Evolutionary conservation across 1,140 invertebrate species (phyloP).

Genomic region (Drosophila pseudoananassae): DNA sequence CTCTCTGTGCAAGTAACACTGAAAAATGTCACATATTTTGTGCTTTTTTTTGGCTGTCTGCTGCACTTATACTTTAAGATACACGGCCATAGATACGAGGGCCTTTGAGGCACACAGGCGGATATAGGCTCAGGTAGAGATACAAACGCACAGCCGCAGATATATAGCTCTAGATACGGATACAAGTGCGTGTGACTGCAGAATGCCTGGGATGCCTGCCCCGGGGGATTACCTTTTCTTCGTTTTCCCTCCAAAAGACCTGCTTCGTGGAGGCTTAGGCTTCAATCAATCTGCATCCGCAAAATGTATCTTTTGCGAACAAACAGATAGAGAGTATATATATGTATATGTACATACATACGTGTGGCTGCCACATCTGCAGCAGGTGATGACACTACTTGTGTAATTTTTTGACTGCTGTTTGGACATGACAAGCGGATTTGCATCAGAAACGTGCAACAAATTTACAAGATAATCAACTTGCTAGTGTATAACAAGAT

Average conservation of each 20-base stretch:
- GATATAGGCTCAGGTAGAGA: slow-evolving; percentile 5
- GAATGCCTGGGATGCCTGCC: slow-evolving; percentile 4
- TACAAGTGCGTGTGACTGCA: background rate
- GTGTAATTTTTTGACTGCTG: slow-evolving; percentile 41
- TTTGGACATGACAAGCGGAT: slow-evolving; percentile 57
- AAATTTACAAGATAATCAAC: slow-evolving; percentile 70
- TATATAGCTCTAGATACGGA: slow-evolving; percentile 5
- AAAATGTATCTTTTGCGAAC: slow-evolving; percentile 9
- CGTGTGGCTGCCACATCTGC: slow-evolving; percentile 13
- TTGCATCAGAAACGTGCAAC: slow-evolving; percentile 61
- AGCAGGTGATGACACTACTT: slow-evolving; percentile 61
- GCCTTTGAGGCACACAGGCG: background rate
- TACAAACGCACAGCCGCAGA: too few relatives aligned
- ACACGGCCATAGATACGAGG: slow-evolving; percentile 8
- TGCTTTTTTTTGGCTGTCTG: background rate
- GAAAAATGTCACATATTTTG: background rate
- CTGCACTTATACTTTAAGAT: slow-evolving; percentile 36
- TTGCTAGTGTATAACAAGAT: slow-evolving; percentile 29
- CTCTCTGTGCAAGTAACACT: background rate
- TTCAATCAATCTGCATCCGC: slow-evolving; percentile 9
- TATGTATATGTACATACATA: background rate
- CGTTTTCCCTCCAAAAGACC: slow-evolving; percentile 3
- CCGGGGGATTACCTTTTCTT: slow-evolving; percentile 10
- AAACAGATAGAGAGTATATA: background rate
- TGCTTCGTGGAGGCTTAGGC: background rate